phyloP scores from a whole-genome alignment of 2,797 vertebrate genomes.

The Hemibagrus guttatus region DNA sequence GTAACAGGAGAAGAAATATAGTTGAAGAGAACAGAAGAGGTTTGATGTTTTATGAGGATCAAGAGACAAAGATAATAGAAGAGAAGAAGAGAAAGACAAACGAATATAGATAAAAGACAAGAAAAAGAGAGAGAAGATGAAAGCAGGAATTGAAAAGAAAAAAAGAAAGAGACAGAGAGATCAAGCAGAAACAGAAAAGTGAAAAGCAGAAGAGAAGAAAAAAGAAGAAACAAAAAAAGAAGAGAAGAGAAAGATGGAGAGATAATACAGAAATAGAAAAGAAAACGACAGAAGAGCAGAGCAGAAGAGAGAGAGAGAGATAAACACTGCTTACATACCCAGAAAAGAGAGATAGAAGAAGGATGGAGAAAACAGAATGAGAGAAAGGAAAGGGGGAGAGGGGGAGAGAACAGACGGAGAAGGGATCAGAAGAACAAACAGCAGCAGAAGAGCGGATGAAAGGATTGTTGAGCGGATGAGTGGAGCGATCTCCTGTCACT shows the following conservation, averaged over 20 bases:
- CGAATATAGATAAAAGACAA: not conserved
- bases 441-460: not conserved
- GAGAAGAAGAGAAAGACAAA: not conserved
- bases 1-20: not conserved
- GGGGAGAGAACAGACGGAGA: constrained; percentile 51
- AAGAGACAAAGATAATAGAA: not conserved
- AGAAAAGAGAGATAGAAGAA: too few relatives aligned
- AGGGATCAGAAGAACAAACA: constrained; percentile 65
- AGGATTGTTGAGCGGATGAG: not conserved
- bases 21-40: too few relatives aligned
- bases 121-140: not conserved
- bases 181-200: not conserved
- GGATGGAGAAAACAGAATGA: not conserved
- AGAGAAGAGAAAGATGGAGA: constrained; percentile 13
- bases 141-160: not conserved
- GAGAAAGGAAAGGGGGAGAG: not conserved
- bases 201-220: too few relatives aligned
- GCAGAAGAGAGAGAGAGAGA: too few relatives aligned
- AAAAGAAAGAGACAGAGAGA: not conserved
- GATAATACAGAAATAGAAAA: not conserved
- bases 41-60: not conserved
- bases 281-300: too few relatives aligned
- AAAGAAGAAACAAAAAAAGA: not conserved
- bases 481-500: not conserved
- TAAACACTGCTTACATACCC: too few relatives aligned